Base-by-base conservation (phyloP, 2,797 vertebrate species). In the Spheniscus humboldti region DNA sequence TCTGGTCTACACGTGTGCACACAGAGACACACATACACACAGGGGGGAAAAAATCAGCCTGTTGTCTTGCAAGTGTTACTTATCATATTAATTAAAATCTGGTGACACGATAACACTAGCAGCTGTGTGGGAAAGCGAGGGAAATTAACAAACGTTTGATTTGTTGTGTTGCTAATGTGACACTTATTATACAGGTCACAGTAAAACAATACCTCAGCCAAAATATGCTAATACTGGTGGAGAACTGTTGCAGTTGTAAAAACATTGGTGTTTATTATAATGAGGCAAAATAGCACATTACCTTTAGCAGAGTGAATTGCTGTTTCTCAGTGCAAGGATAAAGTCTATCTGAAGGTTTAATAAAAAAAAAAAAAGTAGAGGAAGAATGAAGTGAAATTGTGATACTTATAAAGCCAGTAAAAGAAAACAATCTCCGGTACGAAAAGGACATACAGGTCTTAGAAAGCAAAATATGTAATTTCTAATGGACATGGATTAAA, bases 11-110 rank as follows among this genome's bases (percentile, higher is more conserved):
- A 98, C 98, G 96, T 98, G 97, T 97, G 98, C 98, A 98, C 98
- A 97, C 98, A 98, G 98, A 98, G 97, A 97, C 98, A 97, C 93
- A 98, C 97, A 98, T 92, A 95, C 96, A 95, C 98, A 97, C 96
- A 50, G 62, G 69, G 96, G 90, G 96, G 88, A 79, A 97, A 97
- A 94, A 98, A 98, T 98, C 98, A 98, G 98, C 98, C 98, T 98
- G 98, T 98, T 98, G 98, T 98, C 98, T 99, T 98, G 99, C 98
- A 98, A 99, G 98, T 99, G 98, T 99, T 99, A 99, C 99, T 99
- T 99, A 99, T 99, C 99, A 99, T 99, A 99, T 99, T 99, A 99
- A 99, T 99, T 99, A 99, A 99, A 99, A 99, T 99, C 98, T 99
- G 98, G 98, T 98, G 98, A 98, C 98, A 99, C 98, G 99, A 99